Evolutionary conservation across 2,113 vertebrate species (phyloP).

Genomic region (Phalacrocorax carbo): DNA sequence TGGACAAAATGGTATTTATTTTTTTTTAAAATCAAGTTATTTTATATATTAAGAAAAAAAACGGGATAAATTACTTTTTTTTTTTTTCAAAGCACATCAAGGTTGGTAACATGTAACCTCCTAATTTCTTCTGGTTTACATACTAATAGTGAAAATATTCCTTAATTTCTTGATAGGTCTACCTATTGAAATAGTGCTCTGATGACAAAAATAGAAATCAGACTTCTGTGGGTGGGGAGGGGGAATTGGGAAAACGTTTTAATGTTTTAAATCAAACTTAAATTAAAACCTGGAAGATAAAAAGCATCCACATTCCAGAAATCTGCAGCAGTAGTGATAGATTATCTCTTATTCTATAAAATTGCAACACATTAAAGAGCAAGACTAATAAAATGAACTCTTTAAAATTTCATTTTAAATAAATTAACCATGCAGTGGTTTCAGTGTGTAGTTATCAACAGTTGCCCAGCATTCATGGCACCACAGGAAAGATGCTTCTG

Average conservation of each 20-base stretch:
- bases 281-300: not conserved
- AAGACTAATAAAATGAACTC: not conserved
- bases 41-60: not conserved
- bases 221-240: not conserved
- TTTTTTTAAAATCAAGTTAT: not conserved
- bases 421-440: not conserved
- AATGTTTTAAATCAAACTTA: not conserved
- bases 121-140: not conserved
- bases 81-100: not conserved
- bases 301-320: not conserved
- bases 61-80: not conserved
- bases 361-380: not conserved
- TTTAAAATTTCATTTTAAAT: not conserved
- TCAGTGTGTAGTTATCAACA: not conserved
- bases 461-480: not conserved
- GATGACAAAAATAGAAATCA: not conserved
- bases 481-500: not conserved
- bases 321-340: not conserved
- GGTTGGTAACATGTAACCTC: not conserved
- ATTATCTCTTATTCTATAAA: not conserved
- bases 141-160: not conserved
- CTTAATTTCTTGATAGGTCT: not conserved
- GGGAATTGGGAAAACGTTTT: not conserved
- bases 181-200: not conserved
- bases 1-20: not conserved